phyloP scores from a whole-genome alignment of 2,113 vertebrate genomes.

The Pluvialis apricaria region DNA sequence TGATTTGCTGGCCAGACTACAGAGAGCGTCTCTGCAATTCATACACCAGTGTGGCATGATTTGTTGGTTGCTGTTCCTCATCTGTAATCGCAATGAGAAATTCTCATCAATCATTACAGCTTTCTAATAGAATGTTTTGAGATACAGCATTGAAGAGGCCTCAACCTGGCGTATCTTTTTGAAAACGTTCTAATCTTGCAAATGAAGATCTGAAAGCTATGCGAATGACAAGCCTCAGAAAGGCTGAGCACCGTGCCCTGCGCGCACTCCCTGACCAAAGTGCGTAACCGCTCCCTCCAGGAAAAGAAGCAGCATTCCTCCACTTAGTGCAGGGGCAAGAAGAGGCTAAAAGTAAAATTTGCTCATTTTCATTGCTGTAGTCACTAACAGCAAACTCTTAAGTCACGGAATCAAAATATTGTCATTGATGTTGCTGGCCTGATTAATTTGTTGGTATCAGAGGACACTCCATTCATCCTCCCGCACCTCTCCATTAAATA shows the following conservation, averaged over 20 bases:
- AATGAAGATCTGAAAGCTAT: neutral
- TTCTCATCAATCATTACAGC: neutral
- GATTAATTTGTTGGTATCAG: neutral
- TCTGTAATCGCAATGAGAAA: slow-evolving; percentile 20
- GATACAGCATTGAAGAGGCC: neutral
- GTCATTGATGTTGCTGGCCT: neutral
- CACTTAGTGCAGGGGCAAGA: neutral
- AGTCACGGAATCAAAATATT: neutral
- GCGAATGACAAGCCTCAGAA: neutral
- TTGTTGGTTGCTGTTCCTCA: slow-evolving; percentile 14
- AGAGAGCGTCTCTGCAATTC: neutral
- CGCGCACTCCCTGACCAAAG: neutral
- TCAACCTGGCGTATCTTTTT: neutral
- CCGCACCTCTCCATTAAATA: neutral
- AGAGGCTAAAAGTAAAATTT: neutral
- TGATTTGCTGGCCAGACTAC: slow-evolving; percentile 44
- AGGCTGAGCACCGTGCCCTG: neutral
- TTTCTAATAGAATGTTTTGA: neutral
- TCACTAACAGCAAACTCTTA: neutral
- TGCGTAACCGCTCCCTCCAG: neutral
- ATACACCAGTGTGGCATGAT: neutral
- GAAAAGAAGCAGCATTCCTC: neutral
- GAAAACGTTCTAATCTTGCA: neutral
- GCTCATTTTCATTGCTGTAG: neutral
- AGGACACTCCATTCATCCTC: neutral